phyloP scores from a whole-genome alignment of 2,797 vertebrate genomes.

The Spea hammondii region DNA sequence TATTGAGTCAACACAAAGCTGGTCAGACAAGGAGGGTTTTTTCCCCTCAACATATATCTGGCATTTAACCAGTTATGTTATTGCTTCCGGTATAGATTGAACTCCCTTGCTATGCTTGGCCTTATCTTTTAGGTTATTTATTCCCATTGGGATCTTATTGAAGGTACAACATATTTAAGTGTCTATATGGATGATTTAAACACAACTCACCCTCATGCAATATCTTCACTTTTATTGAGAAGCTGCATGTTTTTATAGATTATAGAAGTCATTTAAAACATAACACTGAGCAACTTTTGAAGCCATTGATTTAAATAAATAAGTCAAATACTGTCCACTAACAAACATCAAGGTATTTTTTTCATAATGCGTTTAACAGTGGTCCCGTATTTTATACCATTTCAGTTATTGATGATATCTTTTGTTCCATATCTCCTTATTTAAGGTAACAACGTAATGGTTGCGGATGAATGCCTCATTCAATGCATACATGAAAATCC shows the following conservation, averaged over 20 bases:
- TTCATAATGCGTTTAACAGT: too few relatives aligned
- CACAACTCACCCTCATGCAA: not conserved
- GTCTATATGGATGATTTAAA: not conserved
- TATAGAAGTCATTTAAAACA: not conserved
- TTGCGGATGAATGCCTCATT: constrained; percentile 48
- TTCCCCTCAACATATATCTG: too few relatives aligned
- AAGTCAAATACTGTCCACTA: not conserved
- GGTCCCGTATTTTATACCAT: too few relatives aligned
- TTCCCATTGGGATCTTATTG: too few relatives aligned
- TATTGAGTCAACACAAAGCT: too few relatives aligned
- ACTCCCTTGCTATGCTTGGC: too few relatives aligned
- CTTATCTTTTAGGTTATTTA: too few relatives aligned
- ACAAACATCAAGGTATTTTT: not conserved
- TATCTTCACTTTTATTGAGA: not conserved
- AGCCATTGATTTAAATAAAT: not conserved
- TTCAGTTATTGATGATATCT: not conserved
- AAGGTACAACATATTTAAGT: too few relatives aligned
- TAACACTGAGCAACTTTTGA: not conserved
- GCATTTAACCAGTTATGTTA: too few relatives aligned
- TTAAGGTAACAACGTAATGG: constrained; percentile 15
- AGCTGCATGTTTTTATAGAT: not conserved
- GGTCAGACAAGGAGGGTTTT: too few relatives aligned
- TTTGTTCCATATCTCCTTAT: constrained; percentile 1
- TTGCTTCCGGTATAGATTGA: too few relatives aligned
- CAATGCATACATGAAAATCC: constrained; percentile 50